phyloP scores from a whole-genome alignment of 2,797 vertebrate species.

The Acanthurus tractus region DNA sequence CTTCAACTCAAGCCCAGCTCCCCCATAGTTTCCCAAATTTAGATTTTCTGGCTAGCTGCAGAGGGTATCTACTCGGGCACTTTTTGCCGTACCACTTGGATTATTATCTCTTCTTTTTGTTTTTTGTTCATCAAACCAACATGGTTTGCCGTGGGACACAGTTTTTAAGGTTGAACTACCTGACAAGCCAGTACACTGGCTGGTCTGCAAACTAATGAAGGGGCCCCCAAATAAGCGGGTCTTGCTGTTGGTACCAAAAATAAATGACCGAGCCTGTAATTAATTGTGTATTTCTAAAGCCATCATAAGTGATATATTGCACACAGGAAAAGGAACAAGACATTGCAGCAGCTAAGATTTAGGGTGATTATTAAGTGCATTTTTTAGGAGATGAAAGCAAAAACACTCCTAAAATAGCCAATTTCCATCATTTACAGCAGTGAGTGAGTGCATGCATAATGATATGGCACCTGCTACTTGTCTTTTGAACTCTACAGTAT shows the following conservation, averaged over 20 bases:
- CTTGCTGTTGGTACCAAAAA: conserved; percentile 36
- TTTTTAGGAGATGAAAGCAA: neutral
- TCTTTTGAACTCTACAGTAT: conserved; percentile 35
- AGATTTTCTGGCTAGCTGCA: conserved; percentile 20
- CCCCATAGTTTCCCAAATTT: conserved; percentile 16
- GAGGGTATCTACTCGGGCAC: neutral
- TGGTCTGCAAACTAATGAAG: conserved; percentile 40
- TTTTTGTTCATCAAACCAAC: conserved; percentile 9
- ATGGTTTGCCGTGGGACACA: neutral
- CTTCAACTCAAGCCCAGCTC: neutral
- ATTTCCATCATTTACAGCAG: conserved; percentile 40
- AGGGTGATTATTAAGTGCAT: conserved; percentile 8
- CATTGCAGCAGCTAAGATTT: neutral
- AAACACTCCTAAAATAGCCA: conserved; percentile 16
- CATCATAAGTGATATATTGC: conserved; percentile 11
- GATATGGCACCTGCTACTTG: conserved; percentile 40
- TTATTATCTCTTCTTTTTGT: neutral
- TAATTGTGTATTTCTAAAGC: conserved; percentile 84
- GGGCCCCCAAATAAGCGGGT: conserved; percentile 8
- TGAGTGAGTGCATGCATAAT: conserved; percentile 27
- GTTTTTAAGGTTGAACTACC: conserved; percentile 7
- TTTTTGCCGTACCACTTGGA: neutral
- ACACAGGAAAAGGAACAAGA: conserved; percentile 4
- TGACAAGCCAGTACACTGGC: conserved; percentile 9
- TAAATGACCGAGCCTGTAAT: conserved; percentile 76